Conservation (phyloP, 1,140 invertebrate genomes). For the Zaprionus kolodkinae region DNA sequence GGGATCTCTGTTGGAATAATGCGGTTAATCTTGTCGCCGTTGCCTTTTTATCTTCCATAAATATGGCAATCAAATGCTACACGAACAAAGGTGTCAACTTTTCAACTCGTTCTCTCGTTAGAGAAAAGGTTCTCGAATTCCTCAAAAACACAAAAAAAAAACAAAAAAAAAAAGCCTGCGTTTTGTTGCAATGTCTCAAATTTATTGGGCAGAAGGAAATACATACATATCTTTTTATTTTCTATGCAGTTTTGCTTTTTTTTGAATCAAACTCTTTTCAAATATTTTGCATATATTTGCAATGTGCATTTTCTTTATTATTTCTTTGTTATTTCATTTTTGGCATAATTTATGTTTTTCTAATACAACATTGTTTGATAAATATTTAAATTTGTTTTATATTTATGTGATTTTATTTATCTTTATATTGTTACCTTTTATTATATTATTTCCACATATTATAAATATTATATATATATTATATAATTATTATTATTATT, state of each 20-base stretch:
- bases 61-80: constrained; percentile 80
- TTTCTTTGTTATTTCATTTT: constrained; percentile 1
- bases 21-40: constrained; percentile 82
- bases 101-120: constrained; percentile 35
- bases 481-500: too few species aligned
- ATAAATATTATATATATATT: too few species aligned
- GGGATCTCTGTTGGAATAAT: constrained; percentile 68
- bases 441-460: too few species aligned
- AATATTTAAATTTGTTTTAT: too few species aligned
- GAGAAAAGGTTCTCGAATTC: background rate
- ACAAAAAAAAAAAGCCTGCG: too few species aligned
- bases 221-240: background rate
- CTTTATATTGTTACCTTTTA: too few species aligned
- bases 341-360: too few species aligned
- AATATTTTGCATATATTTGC: background rate
- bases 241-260: background rate
- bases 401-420: too few species aligned
- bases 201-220: background rate
- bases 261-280: background rate
- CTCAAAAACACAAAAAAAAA: background rate
- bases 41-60: constrained; percentile 81
- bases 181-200: constrained; percentile 1
- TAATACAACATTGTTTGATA: too few species aligned
- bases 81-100: constrained; percentile 74
- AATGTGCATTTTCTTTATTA: background rate